Evolutionary conservation across 2,888 invertebrate genomes (phyloP).

Genomic region (Cyclophora albipunctata): DNA sequence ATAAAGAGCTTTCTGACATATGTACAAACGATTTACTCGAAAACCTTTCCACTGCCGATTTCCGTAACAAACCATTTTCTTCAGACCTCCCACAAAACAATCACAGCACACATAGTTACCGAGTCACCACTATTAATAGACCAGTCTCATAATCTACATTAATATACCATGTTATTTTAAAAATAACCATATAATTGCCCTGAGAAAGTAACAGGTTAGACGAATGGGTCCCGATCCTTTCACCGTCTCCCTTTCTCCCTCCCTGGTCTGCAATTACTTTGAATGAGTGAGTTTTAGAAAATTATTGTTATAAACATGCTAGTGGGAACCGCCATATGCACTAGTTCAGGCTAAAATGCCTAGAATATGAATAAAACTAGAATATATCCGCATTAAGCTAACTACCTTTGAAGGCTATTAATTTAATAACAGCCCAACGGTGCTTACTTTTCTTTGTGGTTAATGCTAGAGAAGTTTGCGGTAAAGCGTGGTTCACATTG

Average conservation of each 20-base stretch:
- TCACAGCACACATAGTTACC: slow-evolving; percentile 6
- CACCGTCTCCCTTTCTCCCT: slow-evolving; percentile 7
- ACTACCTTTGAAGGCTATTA: too few relatives aligned
- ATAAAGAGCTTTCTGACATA: too few relatives aligned
- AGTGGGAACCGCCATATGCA: slow-evolving; percentile 50
- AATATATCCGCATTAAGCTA: too few relatives aligned
- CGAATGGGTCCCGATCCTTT: slow-evolving; percentile 35
- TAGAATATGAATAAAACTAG: too few relatives aligned
- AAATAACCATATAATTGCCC: slow-evolving; percentile 33
- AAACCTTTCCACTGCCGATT: too few relatives aligned
- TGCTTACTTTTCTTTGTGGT: too few relatives aligned
- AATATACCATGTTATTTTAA: slow-evolving; percentile 25
- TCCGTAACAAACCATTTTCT: too few relatives aligned
- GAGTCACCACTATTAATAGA: slow-evolving; percentile 19
- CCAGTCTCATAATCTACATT: slow-evolving; percentile 19
- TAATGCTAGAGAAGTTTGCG: too few relatives aligned
- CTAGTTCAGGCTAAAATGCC: slow-evolving; percentile 1
- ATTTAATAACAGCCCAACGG: too few relatives aligned
- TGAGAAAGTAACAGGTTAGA: slow-evolving; percentile 33
- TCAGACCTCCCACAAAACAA: not conserved
- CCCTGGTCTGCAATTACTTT: slow-evolving; percentile 32
- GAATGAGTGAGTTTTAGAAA: slow-evolving; percentile 46
- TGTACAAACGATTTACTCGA: too few relatives aligned
- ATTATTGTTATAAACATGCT: slow-evolving; percentile 46
- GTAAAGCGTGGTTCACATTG: too few relatives aligned